Base-by-base conservation (phyloP, 1,140 invertebrate genomes). In the Mizuhopecten yessoensis region DNA sequence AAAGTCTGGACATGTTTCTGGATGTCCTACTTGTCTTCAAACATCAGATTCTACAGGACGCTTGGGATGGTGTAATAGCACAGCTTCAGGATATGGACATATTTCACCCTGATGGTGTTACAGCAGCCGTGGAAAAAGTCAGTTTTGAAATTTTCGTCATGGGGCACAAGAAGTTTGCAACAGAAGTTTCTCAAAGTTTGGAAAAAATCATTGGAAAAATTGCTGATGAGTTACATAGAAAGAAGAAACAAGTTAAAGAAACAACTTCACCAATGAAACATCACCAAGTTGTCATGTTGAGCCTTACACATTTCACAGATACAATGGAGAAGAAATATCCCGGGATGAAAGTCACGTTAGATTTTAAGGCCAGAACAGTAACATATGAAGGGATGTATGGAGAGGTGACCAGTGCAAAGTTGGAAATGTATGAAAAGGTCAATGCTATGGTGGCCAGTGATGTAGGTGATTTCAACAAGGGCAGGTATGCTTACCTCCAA, bases 331-430 rank as follows among this genome's bases (percentile, higher is more conserved):
- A 92, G 29, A 88, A 92, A 39, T 92, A 91, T 90, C 17, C 34
- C 87, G 87, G 87, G 34, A 29, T 94, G n/a, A 91, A 88, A 34
- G n/a, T 94, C 29, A 86, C 86, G 0, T 86, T 91, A 36, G 45
- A 92, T 23, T 75, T 91, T 10, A 86, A 86, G 7, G 91, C 93
- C 34, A 57, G 49, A 20, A 34, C 34, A 13, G 88, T 94, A 17
- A 86, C 45, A 0, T 92, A 93, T 45, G 89, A 90, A 57, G 94
- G 94, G 34, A 29, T 94, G 29, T 29, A 90, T 34, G 75, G 87
- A 17, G 91, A 93, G 7, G 91, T 94, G 17, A 92, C 86, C 33
- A 0, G 9, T 15, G 92, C 88, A 20, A 92, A 91, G 39, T 29
- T 91, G 10, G 57, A 89, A 23, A 91, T 93, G 91, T 92, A 33